Evolutionary conservation across 23 tunicate species (phyloP).

Genomic region (Diplosoma virens): DNA sequence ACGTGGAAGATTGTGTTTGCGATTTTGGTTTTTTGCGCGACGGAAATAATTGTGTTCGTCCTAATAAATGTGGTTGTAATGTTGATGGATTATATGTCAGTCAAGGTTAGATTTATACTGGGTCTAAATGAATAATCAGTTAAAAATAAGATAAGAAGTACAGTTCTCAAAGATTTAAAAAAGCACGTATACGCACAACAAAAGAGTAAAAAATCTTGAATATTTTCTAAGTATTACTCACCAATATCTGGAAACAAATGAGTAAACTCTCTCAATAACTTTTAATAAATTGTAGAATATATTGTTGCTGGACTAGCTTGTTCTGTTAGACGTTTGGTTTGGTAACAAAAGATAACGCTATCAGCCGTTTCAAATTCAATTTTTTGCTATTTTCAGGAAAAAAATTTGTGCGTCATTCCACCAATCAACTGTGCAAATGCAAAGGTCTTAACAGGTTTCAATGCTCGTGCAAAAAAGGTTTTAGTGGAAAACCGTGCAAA

Average conservation of each 20-base stretch:
- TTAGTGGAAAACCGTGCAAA: slow-evolving; percentile 39
- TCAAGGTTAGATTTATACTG: slow-evolving; percentile 30
- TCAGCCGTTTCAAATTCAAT: no score
- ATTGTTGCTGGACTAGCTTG: no score
- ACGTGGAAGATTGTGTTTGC: slow-evolving; percentile 72
- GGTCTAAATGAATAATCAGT: no score
- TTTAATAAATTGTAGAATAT: no score
- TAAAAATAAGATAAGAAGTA: no score
- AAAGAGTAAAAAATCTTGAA: not conserved
- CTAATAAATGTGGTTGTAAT: slow-evolving; percentile 47
- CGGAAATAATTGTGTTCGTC: slow-evolving; percentile 57
- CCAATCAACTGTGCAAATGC: slow-evolving; percentile 38
- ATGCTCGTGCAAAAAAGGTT: slow-evolving; percentile 40
- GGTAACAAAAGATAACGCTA: no score
- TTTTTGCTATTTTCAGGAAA: slow-evolving; percentile 19
- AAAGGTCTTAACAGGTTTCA: slow-evolving; percentile 23
- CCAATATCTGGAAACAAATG: no score
- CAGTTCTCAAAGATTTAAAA: no score
- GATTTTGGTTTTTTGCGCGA: slow-evolving; percentile 48
- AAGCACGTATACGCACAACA: no score
- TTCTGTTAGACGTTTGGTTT: no score
- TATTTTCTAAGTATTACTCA: not conserved
- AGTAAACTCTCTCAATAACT: no score
- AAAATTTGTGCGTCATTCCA: not conserved
- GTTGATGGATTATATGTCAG: slow-evolving; percentile 38